A percentile compares a stretch with the other conserved stretches of the same genome.
phyloP scores from a whole-genome alignment of 2,888 invertebrate genomes.

The Zele albiditarsus region DNA sequence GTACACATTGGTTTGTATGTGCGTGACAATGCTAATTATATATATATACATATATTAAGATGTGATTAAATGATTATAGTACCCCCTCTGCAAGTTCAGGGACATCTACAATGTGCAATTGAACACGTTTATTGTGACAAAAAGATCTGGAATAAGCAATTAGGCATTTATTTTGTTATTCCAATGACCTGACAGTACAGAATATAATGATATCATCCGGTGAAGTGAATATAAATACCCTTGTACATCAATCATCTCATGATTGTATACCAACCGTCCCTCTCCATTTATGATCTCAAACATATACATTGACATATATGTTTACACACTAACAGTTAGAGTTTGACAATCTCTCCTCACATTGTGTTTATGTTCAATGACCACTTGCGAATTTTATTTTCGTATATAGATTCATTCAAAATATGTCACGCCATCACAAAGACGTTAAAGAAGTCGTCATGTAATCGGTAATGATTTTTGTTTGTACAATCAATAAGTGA shows the following conservation, averaged over 20 bases:
- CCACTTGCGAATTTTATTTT: not conserved
- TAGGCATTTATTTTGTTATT: constrained; percentile 4
- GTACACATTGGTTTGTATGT: not conserved
- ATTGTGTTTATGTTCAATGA: constrained; percentile 13
- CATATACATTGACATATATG: not conserved
- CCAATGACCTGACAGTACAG: constrained; percentile 9
- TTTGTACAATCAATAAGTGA: no score
- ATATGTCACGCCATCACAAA: not conserved
- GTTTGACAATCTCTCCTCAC: not conserved
- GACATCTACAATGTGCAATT: not conserved
- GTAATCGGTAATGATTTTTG: not conserved
- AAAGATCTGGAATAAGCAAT: not conserved
- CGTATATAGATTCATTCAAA: not conserved
- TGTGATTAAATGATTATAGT: not conserved
- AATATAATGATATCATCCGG: constrained; percentile 25
- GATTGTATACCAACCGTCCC: not conserved
- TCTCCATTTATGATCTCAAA: not conserved
- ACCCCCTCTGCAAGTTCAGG: not conserved
- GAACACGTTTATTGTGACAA: not conserved
- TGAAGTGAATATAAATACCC: constrained; percentile 27
- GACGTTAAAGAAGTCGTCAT: not conserved
- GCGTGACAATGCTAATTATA: not conserved
- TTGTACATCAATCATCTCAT: not conserved
- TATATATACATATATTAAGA: not conserved
- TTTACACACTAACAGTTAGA: not conserved